Evolutionary conservation across 2,888 invertebrate species (phyloP), one percentile per base, ranked within the genome.

Genomic region (Ceriagrion tenellum): DNA sequence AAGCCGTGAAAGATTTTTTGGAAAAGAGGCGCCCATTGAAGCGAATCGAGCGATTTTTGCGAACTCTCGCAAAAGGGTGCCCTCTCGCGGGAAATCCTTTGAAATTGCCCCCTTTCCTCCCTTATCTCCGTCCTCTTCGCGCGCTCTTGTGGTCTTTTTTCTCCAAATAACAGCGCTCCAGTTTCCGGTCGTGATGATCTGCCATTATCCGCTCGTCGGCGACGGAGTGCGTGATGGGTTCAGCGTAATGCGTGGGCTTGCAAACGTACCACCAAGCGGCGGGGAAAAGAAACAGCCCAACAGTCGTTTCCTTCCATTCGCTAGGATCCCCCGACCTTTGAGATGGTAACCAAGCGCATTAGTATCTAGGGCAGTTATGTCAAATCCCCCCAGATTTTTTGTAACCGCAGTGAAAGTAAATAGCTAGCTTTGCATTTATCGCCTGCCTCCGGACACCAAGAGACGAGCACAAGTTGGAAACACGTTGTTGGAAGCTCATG

Each of bases 321-420:
- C 59, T 1, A 47, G 47, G 16, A 59, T 69, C 69, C 69, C 69
- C 0, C 69, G 69, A 69, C 69, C 69, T 69, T 69, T 69, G 69
- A 23, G 69, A 26, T 69, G 8, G 69, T n/a, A 69, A n/a, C n/a
- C 69, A 26, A 8, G 23, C 69, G n/a, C 69, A 69, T 26, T 69
- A 69, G 23, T n/a, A 69, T n/a, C 69, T 69, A 69, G 69, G 69
- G n/a, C 69, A n/a, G 69, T n/a, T 23, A n/a, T 26, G 69, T 23
- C 69, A n/a, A 69, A 26, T n/a, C 69, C n/a, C 69, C n/a, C 26
- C 69, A 12, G 26, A 0, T n/a, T 47, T 69, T 69, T 69, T n/a
- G 69, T 69, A n/a, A 10, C 69, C n/a, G n/a, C n/a, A n/a, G 69
- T 69, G 69, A 69, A 69, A 69, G 69, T 69, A 69, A 69, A 69